Conservation (phyloP, 2,888 invertebrate genomes). For the Dexiosoma caninum region DNA sequence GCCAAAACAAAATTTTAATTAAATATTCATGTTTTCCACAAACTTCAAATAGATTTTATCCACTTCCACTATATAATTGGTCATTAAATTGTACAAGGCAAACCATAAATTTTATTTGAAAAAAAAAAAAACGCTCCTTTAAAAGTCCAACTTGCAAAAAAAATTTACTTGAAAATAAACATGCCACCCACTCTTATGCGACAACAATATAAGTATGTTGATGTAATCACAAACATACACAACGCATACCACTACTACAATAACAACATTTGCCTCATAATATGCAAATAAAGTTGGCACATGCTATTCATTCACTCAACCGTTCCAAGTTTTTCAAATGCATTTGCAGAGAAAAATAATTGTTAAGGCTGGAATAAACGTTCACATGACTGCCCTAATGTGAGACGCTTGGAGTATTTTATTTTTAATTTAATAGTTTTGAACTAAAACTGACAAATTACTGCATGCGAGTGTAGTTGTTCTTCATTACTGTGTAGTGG, state of each 20-base stretch:
- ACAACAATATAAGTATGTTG: neutral
- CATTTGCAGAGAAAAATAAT: neutral
- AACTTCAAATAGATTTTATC: neutral
- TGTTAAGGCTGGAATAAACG: constrained; percentile 10
- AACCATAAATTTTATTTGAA: neutral
- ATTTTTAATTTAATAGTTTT: constrained; percentile 25
- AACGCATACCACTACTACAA: neutral
- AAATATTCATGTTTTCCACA: neutral
- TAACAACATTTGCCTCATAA: constrained; percentile 36
- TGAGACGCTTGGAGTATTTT: constrained; percentile 20
- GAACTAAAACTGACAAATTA: constrained; percentile 52
- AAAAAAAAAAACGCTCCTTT: neutral
- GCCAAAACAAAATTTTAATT: neutral
- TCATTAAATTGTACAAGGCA: constrained; percentile 21
- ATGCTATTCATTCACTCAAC: constrained; percentile 38
- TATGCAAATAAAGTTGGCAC: constrained; percentile 60
- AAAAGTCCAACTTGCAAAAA: constrained; percentile 9
- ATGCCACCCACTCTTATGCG: constrained; percentile 21
- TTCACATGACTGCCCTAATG: constrained; percentile 55
- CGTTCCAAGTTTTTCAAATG: constrained; percentile 7
- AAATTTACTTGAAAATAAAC: neutral
- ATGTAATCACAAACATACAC: neutral
- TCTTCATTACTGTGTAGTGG: too few relatives aligned
- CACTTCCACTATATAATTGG: constrained; percentile 10
- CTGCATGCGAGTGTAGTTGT: neutral